Base-by-base conservation (phyloP, 2,797 vertebrate species). In the Artibeus lituratus region DNA sequence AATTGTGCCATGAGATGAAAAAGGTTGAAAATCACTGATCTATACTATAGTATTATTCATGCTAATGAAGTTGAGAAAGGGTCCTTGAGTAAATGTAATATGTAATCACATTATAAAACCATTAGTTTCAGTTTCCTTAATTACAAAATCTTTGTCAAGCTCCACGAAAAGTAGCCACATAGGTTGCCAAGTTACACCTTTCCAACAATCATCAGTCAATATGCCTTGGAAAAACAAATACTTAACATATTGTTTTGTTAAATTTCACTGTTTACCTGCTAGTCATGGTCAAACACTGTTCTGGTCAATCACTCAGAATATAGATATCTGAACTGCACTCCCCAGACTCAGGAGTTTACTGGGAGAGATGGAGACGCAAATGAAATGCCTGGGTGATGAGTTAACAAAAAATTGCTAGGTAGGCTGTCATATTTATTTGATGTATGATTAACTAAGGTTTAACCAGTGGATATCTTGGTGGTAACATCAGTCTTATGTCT, bases 121-220 rank as follows among this genome's bases (percentile, higher is more conserved):
- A 55, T 77, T 91, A 37, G 24, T 78, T 96, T 94, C 49, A 73
- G 32, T 91, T 29, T 95, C 44, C 49, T 74, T 62, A 59, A 83
- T 88, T 85, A 62, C 32, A 86, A 94, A 94, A 86, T 57, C 22
- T 69, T 87, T 82, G 87, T 32, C 7, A 78, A 93, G 39, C 24
- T 72, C n/a, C 19, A 70, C 7, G 55, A 72, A 94, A 86, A 73
- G 39, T 49, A 72, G 65, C 21, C 87, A 90, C 77, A 84, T 55
- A 39, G 22, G 11, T 96, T 69, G 26, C 26, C 85, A 42, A 87
- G 47, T 82, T 95, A 65, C 7, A 93, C 10, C 18, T 96, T 88
- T 73, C 10, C 35, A 82, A 39, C 2, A 87, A 62, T 78, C 18
- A 11, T 44, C 12, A 55, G 44, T 85, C 81, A 81, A 26, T 62